Evolutionary conservation across 2,797 vertebrate species (phyloP), one percentile per base, ranked within the genome.

Genomic region (Acanthurus lineatus): DNA sequence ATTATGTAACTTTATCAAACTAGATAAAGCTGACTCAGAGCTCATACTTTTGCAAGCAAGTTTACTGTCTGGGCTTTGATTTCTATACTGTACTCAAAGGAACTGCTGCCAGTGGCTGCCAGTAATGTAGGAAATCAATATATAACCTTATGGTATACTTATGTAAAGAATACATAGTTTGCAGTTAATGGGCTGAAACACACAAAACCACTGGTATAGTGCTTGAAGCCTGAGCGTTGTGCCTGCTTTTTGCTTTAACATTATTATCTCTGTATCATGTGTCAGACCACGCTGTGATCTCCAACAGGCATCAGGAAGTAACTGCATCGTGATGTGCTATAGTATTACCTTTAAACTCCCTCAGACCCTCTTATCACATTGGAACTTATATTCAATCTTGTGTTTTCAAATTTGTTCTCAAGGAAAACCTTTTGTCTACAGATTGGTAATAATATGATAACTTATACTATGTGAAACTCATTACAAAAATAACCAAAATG

Each of bases 141-240:
- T 53, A 59, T 70, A 58, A 25, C 3, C 3, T 64, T 5, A 52
- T 61, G 47, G 10, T 69, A 22, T 52, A 52, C 40, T 35, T 68
- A 53, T 14, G 4, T 69, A 72, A 66, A 52, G 52, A 71, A 65
- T 58, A 69, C 58, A 61, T 70, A 9, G 56, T 68, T 83, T 54
- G 16, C 19, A 73, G 40, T 65, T 38, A 72, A 61, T 74, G 61
- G 49, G 5, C 62, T 74, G 47, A 65, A 83, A 71, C 45, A 62
- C 10, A 7, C 49, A 61, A 68, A 77, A 83, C 68, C 67, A 42
- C 70, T 59, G 47, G 25, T 32, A n/a, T 62, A 11, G 40, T 40
- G 45, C 42, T 22, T 72, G 17, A 59, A 60, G 15, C 62, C 48
- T 57, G 19, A 56, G 48, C 67, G 32, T 48, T 77, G n/a, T 48